Evolutionary conservation across 2,888 invertebrate species (phyloP), one percentile per base, ranked within the genome.

Genomic region (Sminthurides aquaticus): DNA sequence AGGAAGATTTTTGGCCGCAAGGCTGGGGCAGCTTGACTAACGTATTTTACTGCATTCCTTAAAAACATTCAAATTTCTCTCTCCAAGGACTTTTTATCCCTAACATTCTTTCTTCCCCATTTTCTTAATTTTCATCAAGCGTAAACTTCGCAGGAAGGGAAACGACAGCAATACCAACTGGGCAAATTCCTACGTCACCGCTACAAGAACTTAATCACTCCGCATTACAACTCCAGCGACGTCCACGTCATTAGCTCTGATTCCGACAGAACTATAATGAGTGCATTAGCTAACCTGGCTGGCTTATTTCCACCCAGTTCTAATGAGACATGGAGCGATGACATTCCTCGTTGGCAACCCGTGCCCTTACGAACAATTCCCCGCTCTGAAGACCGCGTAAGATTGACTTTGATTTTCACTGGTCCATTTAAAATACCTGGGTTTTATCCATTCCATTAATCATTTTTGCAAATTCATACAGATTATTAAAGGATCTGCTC

Each of bases 221-320:
- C 70, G 20, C 66, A 70, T 22, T 63, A 69, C 1, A 79, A 78
- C 64, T 67, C 71, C 25, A 72, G 77, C 3, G 69, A 68, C 43
- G 81, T 82, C 3, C 74, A 75, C 62, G 76, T 81, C 1, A 68
- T 79, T 11, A 91, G 91, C 76, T 92, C 92, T 72, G 89, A 89
- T 76, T 84, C 85, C 61, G 89, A 92, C 69, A 84, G 95, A 60
- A 91, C 92, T 76, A 80, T 91, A 72, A 90, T 90, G 88, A 93
- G 91, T 76, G 92, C 90, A 0, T 86, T 89, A 77, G 81, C 86
- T 29, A 82, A 91, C 67, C 80, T 91, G 29, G 90, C 92, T 0
- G 93, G 90, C 0, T 78, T 91, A 57, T 91, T 84, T 77, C 87
- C 87, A 1, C 57, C 55, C 3, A 5, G 34, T 15, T 22, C 20